These are phyloP conservation scores for Plecturocebus donacophilus DNA, from an alignment of 2,113 vertebrate genomes.

Conservation along the genomic window DNA sequence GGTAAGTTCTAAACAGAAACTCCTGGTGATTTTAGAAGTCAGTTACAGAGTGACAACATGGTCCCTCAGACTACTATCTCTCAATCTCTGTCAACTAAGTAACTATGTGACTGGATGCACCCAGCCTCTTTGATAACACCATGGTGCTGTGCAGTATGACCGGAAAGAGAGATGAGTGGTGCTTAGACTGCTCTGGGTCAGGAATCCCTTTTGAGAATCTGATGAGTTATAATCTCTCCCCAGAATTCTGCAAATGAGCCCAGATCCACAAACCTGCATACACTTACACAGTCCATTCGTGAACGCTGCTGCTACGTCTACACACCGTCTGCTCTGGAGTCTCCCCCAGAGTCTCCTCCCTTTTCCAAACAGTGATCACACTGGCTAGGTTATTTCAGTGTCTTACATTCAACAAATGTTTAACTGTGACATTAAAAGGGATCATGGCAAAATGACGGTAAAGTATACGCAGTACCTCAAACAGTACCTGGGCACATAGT, in stretches of 20 bases:
- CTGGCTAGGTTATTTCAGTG: neutral
- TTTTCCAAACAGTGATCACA: neutral
- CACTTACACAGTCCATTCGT: neutral
- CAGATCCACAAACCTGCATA: neutral
- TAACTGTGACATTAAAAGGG: neutral
- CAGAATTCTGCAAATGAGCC: neutral
- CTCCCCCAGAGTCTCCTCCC: neutral
- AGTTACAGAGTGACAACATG: neutral
- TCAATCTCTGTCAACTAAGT: neutral
- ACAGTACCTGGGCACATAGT: neutral
- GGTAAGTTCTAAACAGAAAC: neutral
- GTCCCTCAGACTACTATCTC: neutral
- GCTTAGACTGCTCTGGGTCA: neutral
- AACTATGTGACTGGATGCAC: neutral
- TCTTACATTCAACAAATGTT: neutral
- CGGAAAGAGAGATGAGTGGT: neutral
- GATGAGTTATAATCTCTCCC: neutral
- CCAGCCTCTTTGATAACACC: neutral
- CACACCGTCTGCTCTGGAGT: neutral
- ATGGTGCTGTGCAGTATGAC: neutral
- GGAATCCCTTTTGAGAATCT: neutral
- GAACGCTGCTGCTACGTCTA: neutral
- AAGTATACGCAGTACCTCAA: neutral
- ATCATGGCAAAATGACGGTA: neutral
- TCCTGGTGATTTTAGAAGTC: neutral